phyloP scores from a whole-genome alignment of 2,113 vertebrate genomes.

The Tricholaema leucomelas region DNA sequence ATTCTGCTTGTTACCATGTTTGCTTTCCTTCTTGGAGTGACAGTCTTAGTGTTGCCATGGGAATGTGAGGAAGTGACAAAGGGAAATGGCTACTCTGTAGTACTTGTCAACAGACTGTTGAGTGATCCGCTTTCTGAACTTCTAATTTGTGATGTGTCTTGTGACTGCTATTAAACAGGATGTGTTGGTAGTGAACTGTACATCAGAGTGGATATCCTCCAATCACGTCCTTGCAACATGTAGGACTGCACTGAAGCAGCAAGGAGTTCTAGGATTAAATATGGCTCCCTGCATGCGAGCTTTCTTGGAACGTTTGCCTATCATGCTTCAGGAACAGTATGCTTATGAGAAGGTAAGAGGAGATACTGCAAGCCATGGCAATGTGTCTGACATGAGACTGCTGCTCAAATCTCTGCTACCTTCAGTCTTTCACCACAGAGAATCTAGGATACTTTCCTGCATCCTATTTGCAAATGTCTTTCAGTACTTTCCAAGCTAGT shows the following conservation, averaged over 20 bases:
- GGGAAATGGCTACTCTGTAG: background rate
- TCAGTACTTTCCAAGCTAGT: background rate
- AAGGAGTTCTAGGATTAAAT: slow-evolving; percentile 91
- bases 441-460: background rate
- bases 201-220: slow-evolving; percentile 86
- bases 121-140: background rate
- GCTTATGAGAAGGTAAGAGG: slow-evolving; percentile 91
- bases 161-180: slow-evolving; percentile 78
- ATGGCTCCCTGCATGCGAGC: slow-evolving; percentile 96
- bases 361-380: fast-evolving
- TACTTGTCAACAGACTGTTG: background rate
- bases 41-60: background rate
- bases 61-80: background rate
- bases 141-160: background rate
- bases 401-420: background rate
- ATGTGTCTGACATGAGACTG: background rate
- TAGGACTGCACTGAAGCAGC: slow-evolving; percentile 90
- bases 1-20: background rate
- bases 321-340: slow-evolving; percentile 98
- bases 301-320: slow-evolving; percentile 91
- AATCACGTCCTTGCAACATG: slow-evolving; percentile 94
- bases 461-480: background rate
- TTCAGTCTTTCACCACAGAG: background rate
- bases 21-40: background rate
- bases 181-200: slow-evolving; percentile 93